These are phyloP conservation scores for Pampusana beccarii DNA, from an alignment of 2,113 vertebrate species.

Conservation along the genomic window DNA sequence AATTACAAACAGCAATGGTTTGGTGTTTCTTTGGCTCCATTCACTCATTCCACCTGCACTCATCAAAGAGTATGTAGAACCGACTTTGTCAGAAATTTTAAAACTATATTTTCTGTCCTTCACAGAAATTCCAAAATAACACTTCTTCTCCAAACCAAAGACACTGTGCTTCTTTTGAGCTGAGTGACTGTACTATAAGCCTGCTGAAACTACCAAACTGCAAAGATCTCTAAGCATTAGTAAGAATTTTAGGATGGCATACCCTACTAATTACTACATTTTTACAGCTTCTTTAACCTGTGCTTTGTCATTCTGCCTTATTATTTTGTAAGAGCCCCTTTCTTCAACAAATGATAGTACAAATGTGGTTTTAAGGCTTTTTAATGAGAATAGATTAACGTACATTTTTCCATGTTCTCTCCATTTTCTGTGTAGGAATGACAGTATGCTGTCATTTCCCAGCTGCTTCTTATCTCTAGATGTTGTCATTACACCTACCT, in stretches of 20 bases:
- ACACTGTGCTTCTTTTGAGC: neutral
- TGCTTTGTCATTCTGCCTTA: neutral
- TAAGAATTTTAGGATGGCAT: neutral
- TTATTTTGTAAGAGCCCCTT: neutral
- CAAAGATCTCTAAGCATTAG: neutral
- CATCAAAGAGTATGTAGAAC: neutral
- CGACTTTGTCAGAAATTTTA: neutral
- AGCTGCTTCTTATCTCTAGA: neutral
- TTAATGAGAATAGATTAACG: neutral
- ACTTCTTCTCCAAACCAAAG: neutral
- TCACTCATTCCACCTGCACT: neutral
- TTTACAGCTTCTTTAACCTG: neutral
- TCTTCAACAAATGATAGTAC: neutral
- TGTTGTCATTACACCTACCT: neutral
- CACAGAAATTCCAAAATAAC: neutral
- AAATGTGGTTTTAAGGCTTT: neutral
- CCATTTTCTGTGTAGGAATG: neutral
- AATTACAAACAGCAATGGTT: neutral
- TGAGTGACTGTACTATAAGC: neutral
- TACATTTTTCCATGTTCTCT: neutral
- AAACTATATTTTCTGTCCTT: neutral
- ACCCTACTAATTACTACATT: neutral
- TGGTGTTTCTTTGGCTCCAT: neutral
- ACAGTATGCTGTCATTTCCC: neutral
- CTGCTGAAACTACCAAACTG: neutral